These are phyloP conservation scores for Epirrita christyi DNA, from an alignment of 2,888 invertebrate species.

Conservation along the genomic window DNA sequence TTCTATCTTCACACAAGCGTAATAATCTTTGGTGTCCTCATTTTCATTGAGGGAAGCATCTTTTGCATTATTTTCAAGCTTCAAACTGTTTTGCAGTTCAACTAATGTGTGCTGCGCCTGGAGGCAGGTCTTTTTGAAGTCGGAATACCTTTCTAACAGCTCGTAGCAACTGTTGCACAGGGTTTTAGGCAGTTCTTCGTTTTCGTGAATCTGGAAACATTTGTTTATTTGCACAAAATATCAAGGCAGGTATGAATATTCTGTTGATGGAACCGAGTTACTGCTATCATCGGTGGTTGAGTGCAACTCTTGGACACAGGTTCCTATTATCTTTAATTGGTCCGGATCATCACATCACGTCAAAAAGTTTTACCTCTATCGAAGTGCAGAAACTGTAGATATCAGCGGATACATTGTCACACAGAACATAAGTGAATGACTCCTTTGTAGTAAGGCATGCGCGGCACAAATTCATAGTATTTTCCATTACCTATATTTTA, in stretches of 20 bases:
- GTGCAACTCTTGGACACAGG: not conserved
- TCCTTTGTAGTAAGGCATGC: constrained; percentile 67
- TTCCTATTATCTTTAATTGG: not conserved
- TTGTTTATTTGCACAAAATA: not conserved
- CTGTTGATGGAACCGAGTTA: no score
- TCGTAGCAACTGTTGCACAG: constrained; percentile 68
- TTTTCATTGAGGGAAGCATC: constrained; percentile 6
- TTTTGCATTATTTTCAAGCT: constrained; percentile 34
- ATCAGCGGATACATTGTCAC: constrained; percentile 65
- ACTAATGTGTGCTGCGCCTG: constrained; percentile 63
- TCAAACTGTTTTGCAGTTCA: constrained; percentile 42
- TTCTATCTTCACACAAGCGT: constrained; percentile 33
- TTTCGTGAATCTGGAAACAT: constrained; percentile 57
- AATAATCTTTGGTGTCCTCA: constrained; percentile 12
- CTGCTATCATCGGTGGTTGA: no score
- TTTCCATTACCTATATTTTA: constrained; percentile 11
- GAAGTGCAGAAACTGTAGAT: constrained; percentile 73
- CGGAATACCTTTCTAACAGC: constrained; percentile 57
- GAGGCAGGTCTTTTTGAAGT: constrained; percentile 72
- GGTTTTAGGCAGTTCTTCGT: constrained; percentile 64
- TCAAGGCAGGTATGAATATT: not conserved
- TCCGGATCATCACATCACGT: not conserved
- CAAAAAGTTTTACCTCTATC: constrained; percentile 57
- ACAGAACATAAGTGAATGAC: constrained; percentile 60
- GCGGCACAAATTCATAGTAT: constrained; percentile 60